Percentiles rank a stretch among this genome's conserved stretches.
These are phyloP conservation scores for Allygus modestus DNA, from an alignment of 2,888 invertebrate genomes.

Conservation along the genomic window DNA sequence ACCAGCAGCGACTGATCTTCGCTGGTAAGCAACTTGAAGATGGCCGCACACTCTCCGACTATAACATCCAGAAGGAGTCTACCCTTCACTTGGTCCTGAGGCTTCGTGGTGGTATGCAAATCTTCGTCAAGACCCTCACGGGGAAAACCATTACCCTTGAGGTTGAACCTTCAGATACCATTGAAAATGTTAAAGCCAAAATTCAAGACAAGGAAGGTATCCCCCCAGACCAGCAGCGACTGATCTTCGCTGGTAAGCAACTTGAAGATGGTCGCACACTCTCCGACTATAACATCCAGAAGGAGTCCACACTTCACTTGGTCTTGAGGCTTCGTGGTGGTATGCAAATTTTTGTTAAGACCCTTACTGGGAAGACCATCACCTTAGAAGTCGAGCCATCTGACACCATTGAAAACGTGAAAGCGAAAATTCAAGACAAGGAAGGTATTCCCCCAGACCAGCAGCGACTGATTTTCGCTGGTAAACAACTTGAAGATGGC, in stretches of 20 bases:
- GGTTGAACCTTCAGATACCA: conserved; percentile 39
- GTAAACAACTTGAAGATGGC: conserved; percentile 80
- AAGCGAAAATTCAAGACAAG: conserved; percentile 79
- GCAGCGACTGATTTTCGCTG: conserved; percentile 79
- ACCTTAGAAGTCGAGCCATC: conserved; percentile 78
- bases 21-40: conserved; percentile 38
- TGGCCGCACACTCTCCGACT: conserved; percentile 26
- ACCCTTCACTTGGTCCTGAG: conserved; percentile 36
- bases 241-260: conserved; percentile 50
- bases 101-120: conserved; percentile 49
- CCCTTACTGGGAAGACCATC: conserved; percentile 76
- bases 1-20: conserved; percentile 19
- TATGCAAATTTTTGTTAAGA: conserved; percentile 79
- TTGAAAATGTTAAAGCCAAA: conserved; percentile 49
- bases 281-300: conserved; percentile 52
- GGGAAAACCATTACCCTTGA: conserved; percentile 51
- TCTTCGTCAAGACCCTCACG: conserved; percentile 52
- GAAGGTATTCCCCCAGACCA: conserved; percentile 81
- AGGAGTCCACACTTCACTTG: conserved; percentile 74
- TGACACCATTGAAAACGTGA: conserved; percentile 80
- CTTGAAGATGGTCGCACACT: conserved; percentile 47
- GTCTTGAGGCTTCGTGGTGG: conserved; percentile 79
- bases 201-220: conserved; percentile 53
- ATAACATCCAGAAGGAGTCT: conserved; percentile 29
- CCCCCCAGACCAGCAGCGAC: conserved; percentile 50